These are phyloP conservation scores for Ochropleura plecta DNA, from an alignment of 2,888 invertebrate species.

Conservation along the genomic window DNA sequence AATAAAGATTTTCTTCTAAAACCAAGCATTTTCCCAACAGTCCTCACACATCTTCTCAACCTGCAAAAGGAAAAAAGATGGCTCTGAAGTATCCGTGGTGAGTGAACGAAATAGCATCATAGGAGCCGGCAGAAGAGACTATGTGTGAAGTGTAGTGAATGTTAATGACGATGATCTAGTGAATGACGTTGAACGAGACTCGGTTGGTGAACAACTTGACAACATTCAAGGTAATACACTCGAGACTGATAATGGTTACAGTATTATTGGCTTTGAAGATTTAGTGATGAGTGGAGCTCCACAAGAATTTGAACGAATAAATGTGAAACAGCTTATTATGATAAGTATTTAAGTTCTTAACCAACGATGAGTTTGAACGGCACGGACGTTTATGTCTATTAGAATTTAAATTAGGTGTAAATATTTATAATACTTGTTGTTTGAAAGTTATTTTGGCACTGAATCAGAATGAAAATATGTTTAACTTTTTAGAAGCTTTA, in stretches of 20 bases:
- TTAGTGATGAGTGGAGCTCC: conserved; percentile 67
- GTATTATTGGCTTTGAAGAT: conserved; percentile 80
- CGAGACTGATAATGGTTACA: conserved; percentile 86
- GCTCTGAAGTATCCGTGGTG: conserved; percentile 85
- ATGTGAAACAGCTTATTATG: conserved; percentile 1
- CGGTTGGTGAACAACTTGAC: conserved; percentile 58
- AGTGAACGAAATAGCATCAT: conserved; percentile 87
- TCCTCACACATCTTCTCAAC: conserved; percentile 80
- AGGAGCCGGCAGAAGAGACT: conserved; percentile 83
- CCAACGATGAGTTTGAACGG: conserved; percentile 11
- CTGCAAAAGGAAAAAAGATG: conserved; percentile 84
- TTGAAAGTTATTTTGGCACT: conserved; percentile 29
- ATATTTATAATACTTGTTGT: conserved; percentile 25
- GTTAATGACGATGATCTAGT: conserved; percentile 36
- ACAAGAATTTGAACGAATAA: conserved; percentile 3
- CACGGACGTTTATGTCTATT: conserved; percentile 9
- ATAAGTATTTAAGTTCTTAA: conserved; percentile 29
- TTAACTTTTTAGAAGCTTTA: conserved; percentile 2
- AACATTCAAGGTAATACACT: conserved; percentile 67
- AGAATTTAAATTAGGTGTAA: conserved; percentile 40
- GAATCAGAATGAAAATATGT: conserved; percentile 18
- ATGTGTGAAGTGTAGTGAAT: conserved; percentile 73
- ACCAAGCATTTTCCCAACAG: conserved; percentile 66
- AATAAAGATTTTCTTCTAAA: neutral
- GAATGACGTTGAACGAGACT: conserved; percentile 46